Evolutionary conservation across 2,888 invertebrate genomes (phyloP), one percentile per base, ranked within the genome.

Genomic region (Hydriomena furcata): DNA sequence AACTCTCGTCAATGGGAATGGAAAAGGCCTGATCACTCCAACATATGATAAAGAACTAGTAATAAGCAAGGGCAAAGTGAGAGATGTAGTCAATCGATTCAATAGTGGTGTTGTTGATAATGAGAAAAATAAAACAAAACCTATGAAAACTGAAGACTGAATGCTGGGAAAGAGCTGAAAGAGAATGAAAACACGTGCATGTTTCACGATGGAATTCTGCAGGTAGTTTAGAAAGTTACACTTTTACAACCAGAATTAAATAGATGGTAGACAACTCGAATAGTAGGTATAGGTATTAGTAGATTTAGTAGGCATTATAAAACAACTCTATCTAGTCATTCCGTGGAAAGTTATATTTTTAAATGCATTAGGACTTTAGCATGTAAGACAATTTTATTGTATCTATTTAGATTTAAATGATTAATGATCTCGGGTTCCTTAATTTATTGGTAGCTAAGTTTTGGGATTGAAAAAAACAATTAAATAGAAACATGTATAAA

Each of bases 81-180:
- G 90, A 52, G 90, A 91, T 55, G 91, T 89, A 0, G 89, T 91
- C 0, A 89, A 91, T 36, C 79, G 80, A 71, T 83, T 91, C 42
- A 91, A 91, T 52, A 86, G 68, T 38, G 76, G 79, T 10, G 63
- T 73, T 1, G 76, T 55, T 3, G 64, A 62, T 6, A 68, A 66
- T 7, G 61, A 65, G 35, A 60, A 61, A 6, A 63, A 57, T 42
- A 67, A 65, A 17, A 53, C 40, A 11, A 82, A 79, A 70, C 53
- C 65, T 58, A 56, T 76, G 42, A 79, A 74, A 63, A 67, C 66
- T 53, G 76, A 74, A 79, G 79, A 79, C 73, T 79, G 77, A 77
- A 17, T 17, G 2, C 4, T 17, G 17, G 17, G 17, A 8, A n/a
- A n/a, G n/a, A n/a, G n/a, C n/a, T n/a, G n/a, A n/a, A n/a, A n/a